Evolutionary conservation across 2,113 vertebrate genomes (phyloP).

Genomic region (Rattus norvegicus): GRCr8 NC_086037.1:60014501-60015000

Average conservation of each 20-base stretch:
- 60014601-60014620: not conserved
- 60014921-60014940: not conserved
- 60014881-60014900: not conserved
- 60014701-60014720: not conserved
- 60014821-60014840: not conserved
- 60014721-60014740: not conserved
- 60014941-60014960: conserved; percentile 6
- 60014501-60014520: not conserved
- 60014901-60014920: conserved; percentile 53
- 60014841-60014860: not conserved
- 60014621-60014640: not conserved
- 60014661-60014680: not conserved
- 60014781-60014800: not conserved
- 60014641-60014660: not conserved
- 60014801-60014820: not conserved
- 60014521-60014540: not conserved
- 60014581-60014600: not conserved
- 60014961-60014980: not conserved
- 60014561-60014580: not conserved
- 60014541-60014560: not conserved
- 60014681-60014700: not conserved
- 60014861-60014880: accelerated
- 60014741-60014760: not conserved
- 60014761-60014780: not conserved
- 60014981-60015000: not conserved